A percentile compares a stretch with the other conserved stretches of the same genome.
phyloP scores from a whole-genome alignment of 2,113 vertebrate species.

The Gulo gulo region DNA sequence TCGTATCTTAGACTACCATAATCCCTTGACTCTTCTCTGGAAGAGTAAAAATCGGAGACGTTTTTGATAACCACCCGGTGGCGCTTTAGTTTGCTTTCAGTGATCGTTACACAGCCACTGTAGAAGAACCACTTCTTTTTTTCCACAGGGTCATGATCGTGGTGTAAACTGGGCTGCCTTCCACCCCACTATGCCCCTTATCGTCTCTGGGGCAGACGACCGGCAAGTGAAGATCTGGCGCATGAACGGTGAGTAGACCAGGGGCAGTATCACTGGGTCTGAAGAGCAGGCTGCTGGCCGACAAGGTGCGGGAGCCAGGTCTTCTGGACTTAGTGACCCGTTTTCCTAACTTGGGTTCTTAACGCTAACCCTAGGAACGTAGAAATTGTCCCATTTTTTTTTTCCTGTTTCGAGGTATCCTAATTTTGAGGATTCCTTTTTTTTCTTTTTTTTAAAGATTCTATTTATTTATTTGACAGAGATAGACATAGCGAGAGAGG shows the following conservation, averaged over 20 bases:
- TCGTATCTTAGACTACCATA: background rate
- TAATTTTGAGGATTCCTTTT: background rate
- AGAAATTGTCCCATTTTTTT: background rate
- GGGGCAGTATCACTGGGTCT: background rate
- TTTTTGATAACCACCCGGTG: background rate
- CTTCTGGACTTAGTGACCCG: background rate
- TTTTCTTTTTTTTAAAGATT: too few species aligned
- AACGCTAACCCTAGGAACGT: background rate
- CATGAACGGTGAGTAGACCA: constrained; percentile 91
- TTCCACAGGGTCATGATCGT: constrained; percentile 91
- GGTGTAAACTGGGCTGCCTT: constrained; percentile 99
- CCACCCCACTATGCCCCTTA: constrained; percentile 97
- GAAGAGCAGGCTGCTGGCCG: background rate
- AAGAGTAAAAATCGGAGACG: background rate
- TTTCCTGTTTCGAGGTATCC: background rate
- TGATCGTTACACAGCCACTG: background rate
- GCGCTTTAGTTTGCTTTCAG: background rate
- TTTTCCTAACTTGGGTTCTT: background rate
- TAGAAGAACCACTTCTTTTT: background rate
- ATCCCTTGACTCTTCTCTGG: background rate
- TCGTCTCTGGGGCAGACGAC: constrained; percentile 96
- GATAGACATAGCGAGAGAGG: too few species aligned
- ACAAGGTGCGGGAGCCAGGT: background rate
- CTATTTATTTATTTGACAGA: too few species aligned
- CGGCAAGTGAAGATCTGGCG: constrained; percentile 99